Base-by-base conservation (phyloP, 2,113 vertebrate species). In the Centropristis striata region DNA sequence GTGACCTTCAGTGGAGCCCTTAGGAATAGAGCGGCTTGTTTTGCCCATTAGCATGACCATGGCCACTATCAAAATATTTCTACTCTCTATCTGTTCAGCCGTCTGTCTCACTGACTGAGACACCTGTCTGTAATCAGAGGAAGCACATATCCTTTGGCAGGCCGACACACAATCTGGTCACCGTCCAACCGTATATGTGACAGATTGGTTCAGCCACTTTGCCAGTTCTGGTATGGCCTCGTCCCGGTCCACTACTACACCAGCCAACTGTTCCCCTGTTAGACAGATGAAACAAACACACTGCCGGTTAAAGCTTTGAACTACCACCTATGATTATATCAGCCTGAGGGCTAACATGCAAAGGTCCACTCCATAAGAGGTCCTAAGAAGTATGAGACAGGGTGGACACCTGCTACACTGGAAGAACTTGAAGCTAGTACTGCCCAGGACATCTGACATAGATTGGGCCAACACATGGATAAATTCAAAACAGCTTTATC, bases 41-140 rank as follows among this genome's bases (percentile, higher is more conserved):
- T 65, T n/a, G 27, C 36, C 13, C 64, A 87, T 87, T 71, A 84
- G 54, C 66, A 58, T 63, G 77, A 72, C 76, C 18, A 41, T 20
- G 44, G 50, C 81, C 63, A 39, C 39, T 46, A 72, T 84, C 71
- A 70, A 71, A 82, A 64, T 73, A 64, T 85, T 61, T 54, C 32
- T 39, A 54, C 54, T 73, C 16, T 54, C 70, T 64, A n/a, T 83
- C 71, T 71, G 57, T 57, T 65, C 44, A 13, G 32, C 81, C 36
- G 63, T 85, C 90, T 76, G 72, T 83, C 80, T 42, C 27, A 13
- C 64, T 59, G 55, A 76, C 55, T 4, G n/a, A 59, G 66, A 85
- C 78, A 68, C 66, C 87, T 86, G 78, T 68, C 83, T 73, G 53
- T 47, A 70, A 67, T 88, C 42, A 75, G 44, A 46, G n/a, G 65